Evolutionary conservation across 2,113 vertebrate species (phyloP).

Genomic region (Grammomys dolichurus): DNA sequence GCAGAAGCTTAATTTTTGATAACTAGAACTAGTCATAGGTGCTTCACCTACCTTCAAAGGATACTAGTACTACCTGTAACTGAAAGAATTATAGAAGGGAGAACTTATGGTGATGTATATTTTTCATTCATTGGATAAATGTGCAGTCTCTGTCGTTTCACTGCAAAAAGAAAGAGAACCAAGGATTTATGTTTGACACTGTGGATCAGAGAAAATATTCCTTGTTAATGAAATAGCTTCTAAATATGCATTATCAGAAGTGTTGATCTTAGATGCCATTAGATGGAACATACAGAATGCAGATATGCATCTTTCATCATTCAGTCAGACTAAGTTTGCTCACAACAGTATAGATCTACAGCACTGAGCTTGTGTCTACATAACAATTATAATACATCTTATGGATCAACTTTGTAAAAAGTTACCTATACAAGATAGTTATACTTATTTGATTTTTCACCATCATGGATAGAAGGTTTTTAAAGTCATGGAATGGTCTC

Average conservation of each 20-base stretch:
- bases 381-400: background rate
- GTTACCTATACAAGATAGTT: background rate
- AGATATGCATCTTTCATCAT: conserved; percentile 22
- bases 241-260: conserved; percentile 22
- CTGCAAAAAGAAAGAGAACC: background rate
- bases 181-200: conserved; percentile 45
- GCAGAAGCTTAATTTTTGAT: background rate
- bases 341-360: background rate
- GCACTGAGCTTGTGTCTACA: background rate
- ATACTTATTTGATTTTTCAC: conserved; percentile 26
- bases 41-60: conserved; percentile 6
- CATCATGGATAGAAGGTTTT: conserved; percentile 45
- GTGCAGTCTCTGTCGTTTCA: conserved; percentile 27
- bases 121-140: conserved; percentile 47
- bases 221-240: conserved; percentile 54
- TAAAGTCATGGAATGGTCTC: background rate
- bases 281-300: conserved; percentile 15
- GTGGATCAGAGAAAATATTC: conserved; percentile 24
- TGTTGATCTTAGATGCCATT: conserved; percentile 18
- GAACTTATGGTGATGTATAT: background rate
- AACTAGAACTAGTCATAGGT: background rate
- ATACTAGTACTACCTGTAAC: background rate
- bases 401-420: conserved; percentile 20
- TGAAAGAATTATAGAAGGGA: conserved; percentile 20
- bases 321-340: background rate